Evolutionary conservation across 2,113 vertebrate species (phyloP), one percentile per base, ranked within the genome.

Genomic region (Vanacampus margaritifer): DNA sequence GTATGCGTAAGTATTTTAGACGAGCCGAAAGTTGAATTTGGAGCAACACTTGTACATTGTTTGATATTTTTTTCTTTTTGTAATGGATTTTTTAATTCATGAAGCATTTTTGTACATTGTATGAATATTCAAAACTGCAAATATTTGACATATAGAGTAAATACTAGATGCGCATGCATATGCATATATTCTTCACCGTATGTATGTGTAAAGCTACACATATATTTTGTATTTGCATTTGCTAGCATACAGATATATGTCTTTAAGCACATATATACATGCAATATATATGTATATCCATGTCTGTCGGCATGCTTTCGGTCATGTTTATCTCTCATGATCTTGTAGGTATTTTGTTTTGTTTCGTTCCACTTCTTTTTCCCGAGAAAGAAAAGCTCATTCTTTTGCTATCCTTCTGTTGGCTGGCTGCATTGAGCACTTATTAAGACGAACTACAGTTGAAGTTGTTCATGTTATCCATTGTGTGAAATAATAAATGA

Each of bases 81-180:
- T 97, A 98, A 96, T 95, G 93, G 91, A 95, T 99, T 99, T 89
- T 99, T 98, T 98, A 98, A 98, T 97, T 99, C 96, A 98, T 97
- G 94, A 97, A 95, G 94, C 96, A 96, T 98, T 99, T 98, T 98
- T 99, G 95, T 99, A 98, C 94, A 99, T 98, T 98, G 94, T 93
- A 93, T 92, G 89, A 91, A 92, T 92, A 93, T 92, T 86, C 86
- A 62, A 50, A 50, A 50, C 87, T 91, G 92, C 92, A 92, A 92
- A 92, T 93, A 92, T 92, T 92, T 92, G 90, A 90, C 90, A 88
- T 91, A 92, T 92, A 91, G 86, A 91, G 87, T 89, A 91, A 92
- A 91, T 92, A 92, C 84, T 90, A 89, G 88, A 90, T 89, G 90
- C 86, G 85, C 90, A 90, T 89, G 91, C 85, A 91, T 91, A 92